Evolutionary conservation across 1,140 invertebrate species (phyloP).

Genomic region (Paralvinella palmiformis): DNA sequence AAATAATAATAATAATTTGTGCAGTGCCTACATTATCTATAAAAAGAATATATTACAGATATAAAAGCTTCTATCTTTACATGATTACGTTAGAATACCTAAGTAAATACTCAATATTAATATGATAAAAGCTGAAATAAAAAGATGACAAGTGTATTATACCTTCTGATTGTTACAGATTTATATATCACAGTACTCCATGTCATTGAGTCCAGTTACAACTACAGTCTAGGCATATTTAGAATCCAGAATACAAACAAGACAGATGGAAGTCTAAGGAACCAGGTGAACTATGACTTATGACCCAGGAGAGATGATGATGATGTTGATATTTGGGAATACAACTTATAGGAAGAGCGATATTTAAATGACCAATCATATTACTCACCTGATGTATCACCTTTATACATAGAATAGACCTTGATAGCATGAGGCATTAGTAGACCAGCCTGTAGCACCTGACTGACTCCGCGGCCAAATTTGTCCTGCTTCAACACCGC

Average conservation of each 20-base stretch:
- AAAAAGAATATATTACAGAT: too few relatives aligned
- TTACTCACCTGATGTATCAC: slow-evolving; percentile 29
- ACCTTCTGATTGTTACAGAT: too few relatives aligned
- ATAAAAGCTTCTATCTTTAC: too few relatives aligned
- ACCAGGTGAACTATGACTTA: background rate
- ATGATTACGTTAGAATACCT: too few relatives aligned
- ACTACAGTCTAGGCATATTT: slow-evolving; percentile 56
- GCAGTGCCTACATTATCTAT: too few relatives aligned
- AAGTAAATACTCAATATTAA: too few relatives aligned
- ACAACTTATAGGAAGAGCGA: slow-evolving; percentile 19
- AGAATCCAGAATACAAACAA: background rate
- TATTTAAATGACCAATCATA: slow-evolving; percentile 2
- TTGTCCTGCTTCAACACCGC: slow-evolving; percentile 85
- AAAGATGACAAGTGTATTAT: too few relatives aligned
- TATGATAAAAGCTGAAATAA: too few relatives aligned
- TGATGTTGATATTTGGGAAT: slow-evolving; percentile 57
- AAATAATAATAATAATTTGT: too few relatives aligned
- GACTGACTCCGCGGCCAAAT: slow-evolving; percentile 88
- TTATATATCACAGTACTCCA: too few relatives aligned
- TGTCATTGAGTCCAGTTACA: too few relatives aligned
- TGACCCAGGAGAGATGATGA: background rate
- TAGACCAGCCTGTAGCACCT: slow-evolving; percentile 70
- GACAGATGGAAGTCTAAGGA: background rate
- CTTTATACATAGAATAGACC: slow-evolving; percentile 37
- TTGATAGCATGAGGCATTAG: slow-evolving; percentile 79